Percentiles rank a stretch among this genome's conserved stretches.
These are phyloP conservation scores for Colinus virginianus DNA, from an alignment of 2,113 vertebrate species.

Conservation along the genomic window DNA sequence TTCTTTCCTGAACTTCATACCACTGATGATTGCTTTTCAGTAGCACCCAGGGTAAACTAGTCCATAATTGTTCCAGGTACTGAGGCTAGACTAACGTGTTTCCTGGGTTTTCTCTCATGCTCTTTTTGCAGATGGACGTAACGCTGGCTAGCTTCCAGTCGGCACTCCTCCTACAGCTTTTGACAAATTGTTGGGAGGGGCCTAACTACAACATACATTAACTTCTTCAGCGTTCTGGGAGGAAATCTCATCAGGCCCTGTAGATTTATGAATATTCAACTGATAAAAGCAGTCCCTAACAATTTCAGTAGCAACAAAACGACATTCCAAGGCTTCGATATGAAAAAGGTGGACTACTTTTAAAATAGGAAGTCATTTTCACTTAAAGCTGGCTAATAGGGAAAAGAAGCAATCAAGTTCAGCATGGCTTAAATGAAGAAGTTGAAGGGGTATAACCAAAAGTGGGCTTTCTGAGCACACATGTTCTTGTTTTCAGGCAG, in stretches of 20 bases:
- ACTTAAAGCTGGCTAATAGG: background rate
- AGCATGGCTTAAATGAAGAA: rapidly evolving
- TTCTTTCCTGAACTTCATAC: background rate
- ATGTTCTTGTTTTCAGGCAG: too few relatives aligned
- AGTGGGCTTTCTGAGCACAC: rapidly evolving
- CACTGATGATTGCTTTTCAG: background rate
- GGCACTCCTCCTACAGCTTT: background rate
- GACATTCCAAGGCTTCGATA: background rate
- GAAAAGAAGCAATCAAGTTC: background rate
- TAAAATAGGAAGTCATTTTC: background rate
- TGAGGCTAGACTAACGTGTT: background rate
- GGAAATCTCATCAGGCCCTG: background rate
- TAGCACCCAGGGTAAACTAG: background rate
- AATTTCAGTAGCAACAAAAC: background rate
- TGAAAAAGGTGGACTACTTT: background rate
- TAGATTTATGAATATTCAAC: background rate
- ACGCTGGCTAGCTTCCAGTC: background rate
- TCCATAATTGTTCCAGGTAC: background rate
- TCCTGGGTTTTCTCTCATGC: background rate
- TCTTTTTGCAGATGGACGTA: too few relatives aligned
- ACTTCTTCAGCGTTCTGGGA: background rate
- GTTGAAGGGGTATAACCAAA: too few relatives aligned
- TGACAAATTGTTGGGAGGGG: background rate
- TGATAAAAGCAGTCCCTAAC: background rate
- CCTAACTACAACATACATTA: background rate